These are phyloP conservation scores for Harpagoxenus sublaevis DNA, from an alignment of 2,888 invertebrate genomes.

Conservation along the genomic window DNA sequence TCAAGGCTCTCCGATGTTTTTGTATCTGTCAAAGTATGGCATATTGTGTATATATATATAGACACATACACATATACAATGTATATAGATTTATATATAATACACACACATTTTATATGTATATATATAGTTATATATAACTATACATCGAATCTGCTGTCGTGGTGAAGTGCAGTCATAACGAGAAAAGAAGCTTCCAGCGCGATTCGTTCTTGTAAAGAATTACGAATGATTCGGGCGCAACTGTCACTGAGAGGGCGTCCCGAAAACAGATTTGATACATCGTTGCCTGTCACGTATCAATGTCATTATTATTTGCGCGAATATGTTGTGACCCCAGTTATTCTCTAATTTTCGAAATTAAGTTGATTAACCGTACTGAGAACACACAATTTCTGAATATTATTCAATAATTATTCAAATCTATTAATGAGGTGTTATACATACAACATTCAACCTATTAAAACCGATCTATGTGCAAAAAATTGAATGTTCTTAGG, in stretches of 20 bases:
- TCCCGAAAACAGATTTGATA: slow-evolving; percentile 65
- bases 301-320: slow-evolving; percentile 64
- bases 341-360: not conserved
- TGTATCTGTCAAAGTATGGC: slow-evolving; percentile 80
- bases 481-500: not conserved
- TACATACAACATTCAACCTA: not conserved
- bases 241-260: slow-evolving; percentile 61
- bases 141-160: slow-evolving; percentile 39
- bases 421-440: not conserved
- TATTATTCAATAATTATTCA: not conserved
- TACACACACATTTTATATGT: not conserved
- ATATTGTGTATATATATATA: slow-evolving; percentile 40
- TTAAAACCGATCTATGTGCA: not conserved
- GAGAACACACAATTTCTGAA: not conserved
- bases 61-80: too few relatives aligned
- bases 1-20: slow-evolving; percentile 82
- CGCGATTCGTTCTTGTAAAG: slow-evolving; percentile 72
- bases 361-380: not conserved
- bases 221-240: slow-evolving; percentile 70
- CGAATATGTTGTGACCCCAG: not conserved
- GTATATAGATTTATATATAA: too few relatives aligned
- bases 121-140: not conserved
- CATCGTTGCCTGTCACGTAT: slow-evolving; percentile 67
- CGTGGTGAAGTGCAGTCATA: slow-evolving; percentile 62
- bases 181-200: slow-evolving; percentile 67